Evolutionary conservation across 2,113 vertebrate species (phyloP), one percentile per base, ranked within the genome.

Genomic region (Upupa epops): DNA sequence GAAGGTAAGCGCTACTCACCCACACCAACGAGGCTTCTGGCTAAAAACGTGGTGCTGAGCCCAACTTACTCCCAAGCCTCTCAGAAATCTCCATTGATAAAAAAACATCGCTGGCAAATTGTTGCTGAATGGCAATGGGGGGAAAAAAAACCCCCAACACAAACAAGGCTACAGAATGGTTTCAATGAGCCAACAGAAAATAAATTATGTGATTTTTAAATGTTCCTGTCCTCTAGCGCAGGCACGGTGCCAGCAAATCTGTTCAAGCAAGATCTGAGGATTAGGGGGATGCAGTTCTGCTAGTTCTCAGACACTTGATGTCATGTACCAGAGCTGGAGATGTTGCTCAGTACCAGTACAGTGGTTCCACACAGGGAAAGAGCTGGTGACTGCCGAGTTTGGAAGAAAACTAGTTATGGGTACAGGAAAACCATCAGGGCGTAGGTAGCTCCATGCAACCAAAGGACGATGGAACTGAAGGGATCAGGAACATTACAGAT

Each of bases 71-170:
- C 70, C 88, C 91, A 96, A 42, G 52, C 66, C 91, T 96, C 94
- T 89, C 75, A 87, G 76, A 96, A 97, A 95, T 88, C 78, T 93
- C 96, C 97, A 97, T 96, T 98, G 96, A 97, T 96, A 96, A 96
- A 97, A 97, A n/a, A n/a, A n/a, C n/a, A 97, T 40, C 70, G 55
- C 92, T 97, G 97, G 95, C 95, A 96, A 98, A 97, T 96, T 83
- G 97, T 91, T 42, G 55, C 95, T 97, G 97, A 98, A 95, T 97
- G 96, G 95, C 92, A 96, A 88, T 88, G 90, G 84, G 81, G 89
- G 40, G 40, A 15, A 15, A 12, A 15, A 15, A 42, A 42, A 42
- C 11, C 11, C 40, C 40, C 40, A 42, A 42, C 40, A 42, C 40
- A 96, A 96, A 72, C 87, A 91, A 90, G 95, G 37, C 48, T 89